These are phyloP conservation scores for Chionis minor DNA, from an alignment of 2,113 vertebrate genomes.

Conservation along the genomic window DNA sequence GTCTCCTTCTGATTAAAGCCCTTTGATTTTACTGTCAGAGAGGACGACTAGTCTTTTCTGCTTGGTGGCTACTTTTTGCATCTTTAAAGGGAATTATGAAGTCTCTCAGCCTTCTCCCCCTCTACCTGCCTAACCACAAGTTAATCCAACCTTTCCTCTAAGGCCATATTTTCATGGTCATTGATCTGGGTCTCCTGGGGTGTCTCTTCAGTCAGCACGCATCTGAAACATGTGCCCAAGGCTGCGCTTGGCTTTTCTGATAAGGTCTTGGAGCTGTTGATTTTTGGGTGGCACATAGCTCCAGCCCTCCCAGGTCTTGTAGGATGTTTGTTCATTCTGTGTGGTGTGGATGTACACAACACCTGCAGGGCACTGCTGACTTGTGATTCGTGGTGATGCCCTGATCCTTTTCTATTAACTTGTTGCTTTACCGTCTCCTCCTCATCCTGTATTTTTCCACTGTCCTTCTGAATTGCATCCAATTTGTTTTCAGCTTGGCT, in stretches of 20 bases:
- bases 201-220: not conserved
- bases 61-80: not conserved
- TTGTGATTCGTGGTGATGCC: not conserved
- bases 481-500: not conserved
- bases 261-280: not conserved
- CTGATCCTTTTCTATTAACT: not conserved
- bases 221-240: not conserved
- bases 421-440: not conserved
- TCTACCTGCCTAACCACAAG: not conserved
- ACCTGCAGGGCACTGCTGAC: not conserved
- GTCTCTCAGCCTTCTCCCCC: not conserved
- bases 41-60: not conserved
- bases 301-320: not conserved
- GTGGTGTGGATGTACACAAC: fast-evolving
- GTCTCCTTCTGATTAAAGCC: not conserved
- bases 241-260: not conserved
- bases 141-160: not conserved
- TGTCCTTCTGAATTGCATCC: not conserved
- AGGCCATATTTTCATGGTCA: not conserved
- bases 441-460: constrained; percentile 24
- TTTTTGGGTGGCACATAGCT: not conserved
- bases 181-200: not conserved
- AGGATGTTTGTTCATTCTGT: not conserved
- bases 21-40: not conserved
- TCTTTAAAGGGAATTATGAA: not conserved